Evolutionary conservation across 2,888 invertebrate species (phyloP), one percentile per base, ranked within the genome.

Genomic region (Cryptus viduatorius): DNA sequence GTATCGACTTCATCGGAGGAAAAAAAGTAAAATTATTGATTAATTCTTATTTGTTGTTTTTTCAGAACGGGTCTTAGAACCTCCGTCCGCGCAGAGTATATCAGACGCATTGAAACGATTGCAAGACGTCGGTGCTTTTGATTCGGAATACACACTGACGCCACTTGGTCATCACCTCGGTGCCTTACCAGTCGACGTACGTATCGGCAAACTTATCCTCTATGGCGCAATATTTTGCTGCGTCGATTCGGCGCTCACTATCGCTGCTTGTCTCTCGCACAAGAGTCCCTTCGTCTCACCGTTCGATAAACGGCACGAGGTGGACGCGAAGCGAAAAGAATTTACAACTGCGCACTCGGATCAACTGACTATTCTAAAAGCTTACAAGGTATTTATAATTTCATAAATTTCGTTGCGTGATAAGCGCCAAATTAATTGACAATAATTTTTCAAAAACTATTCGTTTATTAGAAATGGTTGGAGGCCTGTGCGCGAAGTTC

Each of bases 191-290:
- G 97, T 99, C 0, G 98, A 99, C 91, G 97, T 97, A 3, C 95
- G 98, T 88, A 97, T 98, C 88, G 98, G 98, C n/a, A 98, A 99
- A 92, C 95, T 99, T 86, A 97, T 99, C 95, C 93, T 99, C 7
- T 98, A 97, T 90, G 98, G 98, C 0, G 97, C 98, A 12, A 97
- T 99, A 84, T 97, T 99, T 92, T 97, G 97, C 88, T 99, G 99
- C 92, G 95, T 99, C 46, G 98, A 98, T 94, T 98, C 98, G 0
- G 97, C 98, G 0, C 94, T 99, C 1, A 98, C 98, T 3, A 97
- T 99, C 92, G 98, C 97, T 0, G 97, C 97, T 1, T 97, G 96
- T 92, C 94, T 98, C 53, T 97, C 97, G 88, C 96, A 97, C 90
- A 97, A 97, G 91, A 96, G 96, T 72, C 97, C 97, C 0, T 97